Evolutionary conservation across 2,113 vertebrate genomes (phyloP).

Genomic region (Gorsachius goisagi): DNA sequence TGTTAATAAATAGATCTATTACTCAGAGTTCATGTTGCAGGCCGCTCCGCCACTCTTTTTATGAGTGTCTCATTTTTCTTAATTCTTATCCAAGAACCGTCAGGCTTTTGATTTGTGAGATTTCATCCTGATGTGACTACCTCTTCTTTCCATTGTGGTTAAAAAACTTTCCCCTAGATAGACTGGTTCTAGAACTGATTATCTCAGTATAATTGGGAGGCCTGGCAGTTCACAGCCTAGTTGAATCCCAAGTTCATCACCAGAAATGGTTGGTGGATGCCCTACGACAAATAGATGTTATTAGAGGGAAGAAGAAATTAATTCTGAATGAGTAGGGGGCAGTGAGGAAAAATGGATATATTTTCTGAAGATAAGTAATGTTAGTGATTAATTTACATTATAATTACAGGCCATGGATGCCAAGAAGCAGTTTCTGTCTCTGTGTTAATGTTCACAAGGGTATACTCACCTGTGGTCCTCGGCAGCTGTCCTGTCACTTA

Average conservation of each 20-base stretch:
- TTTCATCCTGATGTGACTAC: neutral
- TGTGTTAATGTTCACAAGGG: conserved; percentile 69
- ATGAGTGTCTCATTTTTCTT: neutral
- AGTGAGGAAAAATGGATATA: neutral
- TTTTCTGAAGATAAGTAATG: neutral
- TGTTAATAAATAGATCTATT: neutral
- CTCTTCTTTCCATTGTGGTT: neutral
- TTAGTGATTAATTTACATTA: neutral
- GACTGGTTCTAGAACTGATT: neutral
- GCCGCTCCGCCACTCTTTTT: neutral
- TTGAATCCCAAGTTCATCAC: neutral
- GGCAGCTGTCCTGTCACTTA: conserved; percentile 72
- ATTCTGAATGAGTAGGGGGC: neutral
- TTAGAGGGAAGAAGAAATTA: neutral
- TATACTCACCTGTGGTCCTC: conserved; percentile 66
- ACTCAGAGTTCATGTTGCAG: neutral
- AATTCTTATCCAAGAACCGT: neutral
- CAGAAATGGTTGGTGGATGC: neutral
- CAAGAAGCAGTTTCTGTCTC: conserved; percentile 79
- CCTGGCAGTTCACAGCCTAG: neutral
- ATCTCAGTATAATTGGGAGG: neutral
- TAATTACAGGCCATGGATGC: conserved; percentile 75
- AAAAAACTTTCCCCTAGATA: neutral
- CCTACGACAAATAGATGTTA: neutral
- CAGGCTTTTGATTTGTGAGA: neutral